Evolutionary conservation across 2,888 invertebrate species (phyloP).

Genomic region (Incurvaria masculella): DNA sequence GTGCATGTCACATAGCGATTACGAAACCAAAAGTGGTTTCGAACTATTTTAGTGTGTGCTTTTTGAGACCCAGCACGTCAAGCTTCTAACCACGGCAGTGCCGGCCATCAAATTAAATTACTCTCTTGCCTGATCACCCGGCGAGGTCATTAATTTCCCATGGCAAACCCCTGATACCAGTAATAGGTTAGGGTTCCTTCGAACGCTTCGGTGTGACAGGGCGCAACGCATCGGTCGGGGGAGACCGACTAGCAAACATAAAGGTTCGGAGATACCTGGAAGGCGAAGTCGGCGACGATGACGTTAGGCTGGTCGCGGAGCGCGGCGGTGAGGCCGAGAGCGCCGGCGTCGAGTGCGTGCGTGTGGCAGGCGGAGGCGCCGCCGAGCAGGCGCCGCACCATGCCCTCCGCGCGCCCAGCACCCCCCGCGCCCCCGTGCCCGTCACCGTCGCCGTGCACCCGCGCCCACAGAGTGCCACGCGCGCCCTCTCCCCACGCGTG

Average conservation of each 20-base stretch:
- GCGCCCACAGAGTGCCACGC: conserved; percentile 47
- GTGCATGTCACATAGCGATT: too few species aligned
- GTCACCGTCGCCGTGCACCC: conserved; percentile 33
- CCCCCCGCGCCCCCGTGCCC: conserved; percentile 7
- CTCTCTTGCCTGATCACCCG: too few species aligned
- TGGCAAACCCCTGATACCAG: too few species aligned
- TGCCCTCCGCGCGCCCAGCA: not conserved
- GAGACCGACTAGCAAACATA: not conserved
- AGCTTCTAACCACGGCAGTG: too few species aligned
- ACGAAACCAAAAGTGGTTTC: too few species aligned
- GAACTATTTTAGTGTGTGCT: too few species aligned
- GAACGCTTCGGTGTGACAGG: too few species aligned
- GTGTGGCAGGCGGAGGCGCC: conserved; percentile 36
- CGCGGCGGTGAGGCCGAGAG: conserved; percentile 25
- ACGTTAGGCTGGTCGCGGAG: conserved; percentile 29
- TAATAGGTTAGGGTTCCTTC: too few species aligned
- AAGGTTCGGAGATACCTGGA: conserved; percentile 26
- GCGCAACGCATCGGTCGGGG: too few species aligned
- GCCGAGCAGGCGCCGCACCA: conserved; percentile 31
- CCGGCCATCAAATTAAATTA: too few species aligned
- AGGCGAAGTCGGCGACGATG: conserved; percentile 41
- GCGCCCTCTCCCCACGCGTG: conserved; percentile 51
- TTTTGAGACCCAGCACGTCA: too few species aligned
- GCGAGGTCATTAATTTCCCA: too few species aligned
- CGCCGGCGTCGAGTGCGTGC: conserved; percentile 34